phyloP scores from a whole-genome alignment of 1,140 invertebrate genomes.

The Mycetomoellerius zeteki region DNA sequence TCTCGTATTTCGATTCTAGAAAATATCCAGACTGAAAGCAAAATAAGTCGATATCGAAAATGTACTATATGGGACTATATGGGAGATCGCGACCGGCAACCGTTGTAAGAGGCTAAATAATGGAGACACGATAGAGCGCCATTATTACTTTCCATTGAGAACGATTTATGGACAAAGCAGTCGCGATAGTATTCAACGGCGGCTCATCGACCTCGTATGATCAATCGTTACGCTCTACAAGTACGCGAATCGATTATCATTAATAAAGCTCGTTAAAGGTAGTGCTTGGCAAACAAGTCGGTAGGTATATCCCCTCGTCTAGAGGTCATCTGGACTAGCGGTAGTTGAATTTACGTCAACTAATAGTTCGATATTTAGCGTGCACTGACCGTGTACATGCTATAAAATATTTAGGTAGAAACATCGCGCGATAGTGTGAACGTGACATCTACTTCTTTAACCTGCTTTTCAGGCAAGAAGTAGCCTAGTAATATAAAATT shows the following conservation, averaged over 20 bases:
- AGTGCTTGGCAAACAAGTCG: slow-evolving; percentile 55
- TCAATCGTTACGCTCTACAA: slow-evolving; percentile 61
- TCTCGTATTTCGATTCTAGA: background rate
- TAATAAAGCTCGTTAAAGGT: slow-evolving; percentile 61
- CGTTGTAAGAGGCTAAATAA: slow-evolving; percentile 42
- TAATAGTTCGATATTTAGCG: slow-evolving; percentile 47
- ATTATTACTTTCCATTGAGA: slow-evolving; percentile 58
- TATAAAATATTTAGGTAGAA: slow-evolving; percentile 36
- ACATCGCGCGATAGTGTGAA: background rate
- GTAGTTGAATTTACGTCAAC: slow-evolving; percentile 43
- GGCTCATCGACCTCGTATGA: slow-evolving; percentile 51
- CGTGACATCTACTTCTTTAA: background rate
- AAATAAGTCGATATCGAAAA: slow-evolving; percentile 35
- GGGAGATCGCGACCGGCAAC: slow-evolving; percentile 10
- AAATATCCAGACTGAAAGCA: background rate
- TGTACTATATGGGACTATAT: background rate
- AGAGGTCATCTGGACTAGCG: slow-evolving; percentile 41
- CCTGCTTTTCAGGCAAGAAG: background rate
- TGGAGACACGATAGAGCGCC: slow-evolving; percentile 46
- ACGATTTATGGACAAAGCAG: slow-evolving; percentile 54
- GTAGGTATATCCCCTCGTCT: slow-evolving; percentile 46
- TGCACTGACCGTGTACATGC: slow-evolving; percentile 24
- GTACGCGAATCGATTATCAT: slow-evolving; percentile 59
- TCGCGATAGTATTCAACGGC: slow-evolving; percentile 50
- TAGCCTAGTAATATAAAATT: background rate